Percentiles rank a stretch among this genome's conserved stretches.
These are phyloP conservation scores for Phanerotoma sp. DNA, from an alignment of 2,888 invertebrate species.

Conservation along the genomic window DNA sequence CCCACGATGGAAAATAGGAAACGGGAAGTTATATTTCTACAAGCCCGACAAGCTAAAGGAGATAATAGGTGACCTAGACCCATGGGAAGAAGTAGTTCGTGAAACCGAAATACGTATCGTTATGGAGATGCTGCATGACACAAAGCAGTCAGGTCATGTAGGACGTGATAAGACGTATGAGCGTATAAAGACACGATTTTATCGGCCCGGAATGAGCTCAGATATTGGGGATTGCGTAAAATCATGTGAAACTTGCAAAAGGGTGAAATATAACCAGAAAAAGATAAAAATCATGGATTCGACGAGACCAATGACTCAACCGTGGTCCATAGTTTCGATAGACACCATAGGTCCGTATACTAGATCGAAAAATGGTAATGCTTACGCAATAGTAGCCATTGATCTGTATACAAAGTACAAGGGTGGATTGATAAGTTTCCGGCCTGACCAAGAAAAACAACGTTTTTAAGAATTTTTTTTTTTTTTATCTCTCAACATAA, in stretches of 20 bases:
- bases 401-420: constrained; percentile 23
- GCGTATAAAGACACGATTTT: constrained; percentile 15
- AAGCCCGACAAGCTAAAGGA: constrained; percentile 14
- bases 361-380: constrained; percentile 16
- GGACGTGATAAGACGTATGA: constrained; percentile 24
- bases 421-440: no score
- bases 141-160: constrained; percentile 5
- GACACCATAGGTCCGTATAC: constrained; percentile 10
- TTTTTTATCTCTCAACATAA: no score
- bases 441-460: no score
- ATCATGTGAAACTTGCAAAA: constrained; percentile 13
- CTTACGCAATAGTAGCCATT: constrained; percentile 14
- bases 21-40: constrained; percentile 9
- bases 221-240: constrained; percentile 11
- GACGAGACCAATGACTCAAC: constrained; percentile 11
- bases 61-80: constrained; percentile 20
- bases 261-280: constrained; percentile 19
- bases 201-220: constrained; percentile 19
- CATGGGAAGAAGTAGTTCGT: constrained; percentile 13
- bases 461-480: no score
- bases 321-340: constrained; percentile 22
- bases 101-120: not conserved
- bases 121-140: constrained; percentile 5
- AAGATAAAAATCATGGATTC: constrained; percentile 1
- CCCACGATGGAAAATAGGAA: constrained; percentile 16